A percentile compares a stretch with the other conserved stretches of the same genome.
phyloP scores from a whole-genome alignment of 2,113 vertebrate genomes.

The Cynoglossus semilaevis region DNA sequence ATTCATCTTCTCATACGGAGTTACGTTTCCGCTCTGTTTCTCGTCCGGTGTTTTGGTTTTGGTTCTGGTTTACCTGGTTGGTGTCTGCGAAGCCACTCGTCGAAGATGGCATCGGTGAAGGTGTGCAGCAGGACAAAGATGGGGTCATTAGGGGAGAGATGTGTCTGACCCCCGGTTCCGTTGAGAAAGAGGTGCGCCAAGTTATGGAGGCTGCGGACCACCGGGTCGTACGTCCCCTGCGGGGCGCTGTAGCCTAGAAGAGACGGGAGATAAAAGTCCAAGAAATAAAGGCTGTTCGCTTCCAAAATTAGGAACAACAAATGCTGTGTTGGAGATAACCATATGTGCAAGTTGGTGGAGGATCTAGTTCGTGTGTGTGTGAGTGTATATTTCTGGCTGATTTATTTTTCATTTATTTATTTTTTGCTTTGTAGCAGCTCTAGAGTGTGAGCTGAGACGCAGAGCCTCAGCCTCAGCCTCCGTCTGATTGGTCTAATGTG shows the following conservation, averaged over 20 bases:
- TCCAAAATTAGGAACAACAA: slow-evolving; percentile 47
- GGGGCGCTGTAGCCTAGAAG: slow-evolving; percentile 90
- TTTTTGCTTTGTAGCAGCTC: slow-evolving; percentile 20
- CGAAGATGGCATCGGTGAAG: slow-evolving; percentile 94
- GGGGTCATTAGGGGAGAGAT: slow-evolving; percentile 93
- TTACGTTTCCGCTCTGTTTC: neutral
- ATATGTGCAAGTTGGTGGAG: slow-evolving; percentile 46
- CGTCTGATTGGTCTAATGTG: neutral
- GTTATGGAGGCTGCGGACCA: slow-evolving; percentile 92
- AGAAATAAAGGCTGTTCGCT: slow-evolving; percentile 24
- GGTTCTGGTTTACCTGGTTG: slow-evolving; percentile 86
- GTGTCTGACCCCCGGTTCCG: slow-evolving; percentile 92
- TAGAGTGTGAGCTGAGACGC: slow-evolving; percentile 16
- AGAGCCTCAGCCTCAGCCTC: neutral
- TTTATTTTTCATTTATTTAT: slow-evolving; percentile 11
- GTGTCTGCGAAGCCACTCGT: slow-evolving; percentile 90
- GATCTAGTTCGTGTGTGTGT: slow-evolving; percentile 28
- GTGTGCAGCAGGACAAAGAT: slow-evolving; percentile 94
- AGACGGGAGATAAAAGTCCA: neutral
- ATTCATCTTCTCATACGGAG: neutral
- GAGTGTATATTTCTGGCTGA: slow-evolving; percentile 23
- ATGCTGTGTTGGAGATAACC: slow-evolving; percentile 36
- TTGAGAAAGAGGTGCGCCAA: slow-evolving; percentile 95
- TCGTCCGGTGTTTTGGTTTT: neutral
- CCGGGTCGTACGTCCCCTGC: slow-evolving; percentile 86